Evolutionary conservation across 2,797 vertebrate genomes (phyloP).

Genomic region (Lepilemur ruficaudatus): DNA sequence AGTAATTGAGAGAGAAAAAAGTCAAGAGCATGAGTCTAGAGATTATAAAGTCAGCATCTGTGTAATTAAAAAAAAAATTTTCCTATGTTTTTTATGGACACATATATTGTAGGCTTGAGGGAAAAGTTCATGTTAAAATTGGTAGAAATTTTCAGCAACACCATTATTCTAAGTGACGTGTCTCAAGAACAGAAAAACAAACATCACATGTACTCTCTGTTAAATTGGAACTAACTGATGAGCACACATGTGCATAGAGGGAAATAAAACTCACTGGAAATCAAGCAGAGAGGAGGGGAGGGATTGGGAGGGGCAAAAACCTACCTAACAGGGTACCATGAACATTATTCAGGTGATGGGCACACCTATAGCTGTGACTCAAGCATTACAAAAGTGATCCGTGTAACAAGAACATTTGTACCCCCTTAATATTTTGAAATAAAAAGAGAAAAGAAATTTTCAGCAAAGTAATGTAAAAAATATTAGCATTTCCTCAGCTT

Average conservation of each 20-base stretch:
- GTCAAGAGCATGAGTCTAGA: neutral
- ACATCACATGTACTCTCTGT: neutral
- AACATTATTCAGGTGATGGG: neutral
- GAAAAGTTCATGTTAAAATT: neutral
- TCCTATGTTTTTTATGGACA: neutral
- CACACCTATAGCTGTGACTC: neutral
- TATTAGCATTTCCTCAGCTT: constrained; percentile 10
- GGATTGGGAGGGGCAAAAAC: neutral
- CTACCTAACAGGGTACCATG: neutral
- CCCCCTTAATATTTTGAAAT: neutral
- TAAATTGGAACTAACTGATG: neutral
- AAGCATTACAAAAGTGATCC: neutral
- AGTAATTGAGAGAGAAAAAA: neutral
- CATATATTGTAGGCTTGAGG: neutral
- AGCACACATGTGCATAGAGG: neutral
- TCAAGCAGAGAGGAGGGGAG: neutral
- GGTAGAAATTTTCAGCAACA: neutral
- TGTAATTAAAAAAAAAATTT: neutral
- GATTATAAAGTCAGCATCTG: neutral
- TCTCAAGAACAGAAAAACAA: neutral
- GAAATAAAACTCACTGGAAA: neutral
- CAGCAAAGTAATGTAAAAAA: neutral
- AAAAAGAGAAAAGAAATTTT: neutral
- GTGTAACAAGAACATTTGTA: neutral
- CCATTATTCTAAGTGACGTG: neutral